These are phyloP conservation scores for Xiphias gladius DNA, from an alignment of 2,113 vertebrate genomes.

Conservation along the genomic window DNA sequence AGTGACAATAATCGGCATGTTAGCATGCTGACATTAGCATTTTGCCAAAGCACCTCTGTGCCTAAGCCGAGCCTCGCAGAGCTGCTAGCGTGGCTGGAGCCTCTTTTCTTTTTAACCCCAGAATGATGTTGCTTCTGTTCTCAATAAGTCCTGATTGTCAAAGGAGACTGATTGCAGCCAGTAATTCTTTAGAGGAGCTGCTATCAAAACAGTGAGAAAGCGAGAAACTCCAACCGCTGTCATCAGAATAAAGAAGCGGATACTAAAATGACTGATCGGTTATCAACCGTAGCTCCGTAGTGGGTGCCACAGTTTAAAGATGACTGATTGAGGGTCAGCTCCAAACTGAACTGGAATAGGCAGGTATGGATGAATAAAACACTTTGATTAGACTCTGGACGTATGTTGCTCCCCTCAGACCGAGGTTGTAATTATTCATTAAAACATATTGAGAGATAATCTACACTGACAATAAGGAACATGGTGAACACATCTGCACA, in stretches of 20 bases:
- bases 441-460: not conserved
- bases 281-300: not conserved
- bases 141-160: conserved; percentile 60
- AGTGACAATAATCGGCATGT: not conserved
- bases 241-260: not conserved
- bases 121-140: not conserved
- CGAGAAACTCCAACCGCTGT: not conserved
- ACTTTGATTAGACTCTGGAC: not conserved
- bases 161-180: conserved; percentile 57
- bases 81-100: no score
- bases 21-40: not conserved
- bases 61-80: no score
- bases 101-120: no score
- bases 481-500: no score
- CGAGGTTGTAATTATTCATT: not conserved
- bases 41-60: not conserved
- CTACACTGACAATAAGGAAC: no score
- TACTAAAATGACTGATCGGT: not conserved
- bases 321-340: conserved; percentile 35
- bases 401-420: not conserved
- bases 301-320: not conserved
- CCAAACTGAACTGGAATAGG: not conserved
- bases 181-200: not conserved
- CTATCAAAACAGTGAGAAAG: not conserved
- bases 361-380: not conserved